A percentile compares a stretch with the other conserved stretches of the same genome.
phyloP scores from a whole-genome alignment of 2,888 invertebrate genomes.

The Lymantria dispar region DNA sequence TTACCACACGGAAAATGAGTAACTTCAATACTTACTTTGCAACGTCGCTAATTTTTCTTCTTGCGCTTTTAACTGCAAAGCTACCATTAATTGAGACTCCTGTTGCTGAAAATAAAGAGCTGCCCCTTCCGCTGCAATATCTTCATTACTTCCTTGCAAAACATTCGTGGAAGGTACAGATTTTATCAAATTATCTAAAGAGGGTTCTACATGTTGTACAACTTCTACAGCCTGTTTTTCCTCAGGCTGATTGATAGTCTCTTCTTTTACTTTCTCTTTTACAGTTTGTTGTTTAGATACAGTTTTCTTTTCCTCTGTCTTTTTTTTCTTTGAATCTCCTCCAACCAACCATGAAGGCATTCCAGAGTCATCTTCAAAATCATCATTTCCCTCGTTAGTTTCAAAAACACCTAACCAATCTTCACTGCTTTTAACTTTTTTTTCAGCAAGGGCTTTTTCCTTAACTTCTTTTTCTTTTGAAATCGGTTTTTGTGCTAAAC shows the following conservation, averaged over 20 bases:
- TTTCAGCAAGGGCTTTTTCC: slow-evolving; percentile 42
- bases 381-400: slow-evolving; percentile 50
- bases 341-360: slow-evolving; percentile 73
- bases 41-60: slow-evolving; percentile 83
- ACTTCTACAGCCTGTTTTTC: slow-evolving; percentile 15
- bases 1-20: too few relatives aligned
- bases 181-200: slow-evolving; percentile 24
- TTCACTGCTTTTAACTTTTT: slow-evolving; percentile 52
- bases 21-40: slow-evolving; percentile 64
- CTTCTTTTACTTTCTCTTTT: slow-evolving; percentile 28
- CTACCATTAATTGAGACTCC: slow-evolving; percentile 83
- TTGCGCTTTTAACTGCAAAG: slow-evolving; percentile 84
- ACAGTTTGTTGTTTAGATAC: slow-evolving; percentile 16
- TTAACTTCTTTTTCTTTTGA: slow-evolving; percentile 38
- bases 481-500: slow-evolving; percentile 32
- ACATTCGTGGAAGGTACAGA: slow-evolving; percentile 22
- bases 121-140: slow-evolving; percentile 79
- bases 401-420: slow-evolving; percentile 77
- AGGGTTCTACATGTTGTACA: slow-evolving; percentile 13
- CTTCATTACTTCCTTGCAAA: slow-evolving; percentile 51
- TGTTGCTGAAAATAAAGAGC: slow-evolving; percentile 83
- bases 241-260: slow-evolving; percentile 24
- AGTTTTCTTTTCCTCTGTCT: slow-evolving; percentile 35
- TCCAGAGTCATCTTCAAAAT: slow-evolving; percentile 46
- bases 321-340: slow-evolving; percentile 55